Evolutionary conservation across 2,113 vertebrate species (phyloP), one percentile per base, ranked within the genome.

Genomic region (Ochotona princeps): DNA sequence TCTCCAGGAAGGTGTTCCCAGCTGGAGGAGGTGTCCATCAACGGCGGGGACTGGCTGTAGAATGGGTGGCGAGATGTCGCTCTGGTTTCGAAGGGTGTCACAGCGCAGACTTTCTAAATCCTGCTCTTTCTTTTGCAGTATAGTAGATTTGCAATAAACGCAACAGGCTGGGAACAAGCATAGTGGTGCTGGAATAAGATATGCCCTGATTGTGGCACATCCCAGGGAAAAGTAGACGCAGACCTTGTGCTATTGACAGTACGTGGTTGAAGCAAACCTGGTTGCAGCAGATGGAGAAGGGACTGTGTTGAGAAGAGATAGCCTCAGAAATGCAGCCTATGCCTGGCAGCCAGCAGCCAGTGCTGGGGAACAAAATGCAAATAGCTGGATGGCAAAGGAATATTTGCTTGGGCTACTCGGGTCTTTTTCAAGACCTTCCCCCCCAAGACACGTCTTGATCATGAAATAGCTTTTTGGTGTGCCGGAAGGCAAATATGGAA

Each of bases 171-270:
- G 44, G 49, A 67, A 38, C 44, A 25, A 65, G 73, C n/a, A 35
- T 25, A 67, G 38, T 44, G 60, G 7, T 1, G 15, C 90, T 54
- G 60, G 61, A 35, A 44, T 49, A 61, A 87, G 69, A 15, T 47
- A 60, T 47, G n/a, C 66, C 65, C 65, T 81, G 67, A 20, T 84
- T 30, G 35, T 3, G 26, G 66, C 30, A 92, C 49, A 67, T 84
- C 83, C n/a, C 70, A 66, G 70, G 70, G 32, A 79, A 94, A 74
- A 87, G 38, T 57, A 44, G 89, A 72, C 90, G 72, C 72, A 57
- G 79, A 65, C 30, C 32, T 88, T 30, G 28, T 69, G 57, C 32
- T 90, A 92, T 81, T 82, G 83, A 78, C 38, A 44, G 38, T 73
- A 47, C 2, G 89, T 57, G 13, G 76, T 87, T 60, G 49, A 78